Base-by-base conservation (phyloP, 2,888 invertebrate species). In the Myopa tessellatipennis region DNA sequence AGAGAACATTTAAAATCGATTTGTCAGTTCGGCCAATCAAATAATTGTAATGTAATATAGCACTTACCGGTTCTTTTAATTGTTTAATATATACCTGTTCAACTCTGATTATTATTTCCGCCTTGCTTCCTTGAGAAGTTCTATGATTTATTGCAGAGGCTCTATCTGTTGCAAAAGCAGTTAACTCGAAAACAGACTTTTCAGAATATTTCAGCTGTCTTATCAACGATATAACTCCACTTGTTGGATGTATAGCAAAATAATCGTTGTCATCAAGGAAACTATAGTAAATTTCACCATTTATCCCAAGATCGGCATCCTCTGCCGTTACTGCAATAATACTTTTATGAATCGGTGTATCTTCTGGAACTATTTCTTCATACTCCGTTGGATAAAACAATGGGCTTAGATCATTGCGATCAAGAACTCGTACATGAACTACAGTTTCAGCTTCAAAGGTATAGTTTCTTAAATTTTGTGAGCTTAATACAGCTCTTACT, bases 241-340 rank as follows among this genome's bases (percentile, higher is more conserved):
- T 95, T 76, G 96, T 95, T 2, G 98, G 97, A 89, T 99, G 97
- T 77, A 99, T 94, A 55, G 96, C 95, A 88, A 98, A 99, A 84
- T 93, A 93, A 85, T 95, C 94, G 67, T 94, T 95, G 78, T 92
- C 92, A 83, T 95, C 93, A 72, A 92, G 91, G 85, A 99, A 93
- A 88, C 96, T 97, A 90, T 98, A 99, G 90, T 98, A 98, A 83
- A 99, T 96, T 90, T 98, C 97, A 0, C 98, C 98, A 89, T 99
- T 99, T 84, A 96, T 91, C 4, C 98, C 99, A 55, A 96, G 91
- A 89, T 99, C 99, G 4, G 99, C 98, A 90, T 99, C 99, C 85
- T 97, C 97, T 0, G 98, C 99, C 55, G 93, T 91, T 73, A 96
- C 95, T 85, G 92, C 92, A 58, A 94, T 90, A 78, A 98, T 92